A percentile compares a stretch with the other conserved stretches of the same genome.
These are phyloP conservation scores for Cactoblastis cactorum DNA, from an alignment of 2,888 invertebrate species.

Conservation along the genomic window DNA sequence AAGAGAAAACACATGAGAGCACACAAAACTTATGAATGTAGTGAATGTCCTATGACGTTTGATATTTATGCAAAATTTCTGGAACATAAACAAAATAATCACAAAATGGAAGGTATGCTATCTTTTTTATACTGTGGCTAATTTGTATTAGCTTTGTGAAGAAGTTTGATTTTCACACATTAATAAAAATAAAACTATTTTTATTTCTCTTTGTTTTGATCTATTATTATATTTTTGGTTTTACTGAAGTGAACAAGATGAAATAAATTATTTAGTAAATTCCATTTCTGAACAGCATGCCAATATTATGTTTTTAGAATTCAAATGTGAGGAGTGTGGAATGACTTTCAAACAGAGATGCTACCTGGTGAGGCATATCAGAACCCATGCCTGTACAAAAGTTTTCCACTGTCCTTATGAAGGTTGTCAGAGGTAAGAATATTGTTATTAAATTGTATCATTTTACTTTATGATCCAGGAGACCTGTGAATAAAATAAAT, in stretches of 20 bases:
- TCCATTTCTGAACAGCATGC: not conserved
- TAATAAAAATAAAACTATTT: too few species aligned
- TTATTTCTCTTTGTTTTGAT: too few species aligned
- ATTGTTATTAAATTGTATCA: not conserved
- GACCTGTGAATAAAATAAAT: too few species aligned
- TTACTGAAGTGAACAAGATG: too few species aligned
- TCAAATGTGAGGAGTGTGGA: conserved; percentile 58
- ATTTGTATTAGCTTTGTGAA: too few species aligned
- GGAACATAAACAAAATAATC: conserved; percentile 62
- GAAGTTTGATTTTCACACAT: too few species aligned
- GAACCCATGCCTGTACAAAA: conserved; percentile 39
- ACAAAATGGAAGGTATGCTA: conserved; percentile 43
- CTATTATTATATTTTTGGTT: too few species aligned
- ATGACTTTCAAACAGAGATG: conserved; percentile 53
- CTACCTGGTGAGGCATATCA: conserved; percentile 58
- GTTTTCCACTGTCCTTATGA: conserved; percentile 49
- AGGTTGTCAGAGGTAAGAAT: conserved; percentile 51
- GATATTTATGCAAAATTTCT: conserved; percentile 66
- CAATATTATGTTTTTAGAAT: conserved; percentile 45
- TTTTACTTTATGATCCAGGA: too few species aligned
- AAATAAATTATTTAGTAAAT: too few species aligned
- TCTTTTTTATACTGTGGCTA: not conserved
- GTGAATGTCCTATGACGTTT: conserved; percentile 68
- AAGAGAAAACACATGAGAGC: conserved; percentile 69
- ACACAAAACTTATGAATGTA: conserved; percentile 69